These are phyloP conservation scores for Trichacis sp. DNA, from an alignment of 2,888 invertebrate genomes.

Conservation along the genomic window DNA sequence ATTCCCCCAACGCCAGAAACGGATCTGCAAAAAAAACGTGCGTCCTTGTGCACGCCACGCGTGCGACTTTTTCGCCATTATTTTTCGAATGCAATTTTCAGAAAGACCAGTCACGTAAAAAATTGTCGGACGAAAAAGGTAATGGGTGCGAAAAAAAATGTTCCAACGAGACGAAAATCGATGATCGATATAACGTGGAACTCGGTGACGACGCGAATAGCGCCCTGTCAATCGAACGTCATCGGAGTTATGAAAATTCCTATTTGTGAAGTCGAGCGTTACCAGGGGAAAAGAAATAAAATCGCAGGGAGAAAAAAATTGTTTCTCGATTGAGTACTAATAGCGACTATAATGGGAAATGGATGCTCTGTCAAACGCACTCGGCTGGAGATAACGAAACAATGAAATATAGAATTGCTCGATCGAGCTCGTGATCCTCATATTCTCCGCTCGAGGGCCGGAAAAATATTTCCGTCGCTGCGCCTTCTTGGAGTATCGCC, in stretches of 20 bases:
- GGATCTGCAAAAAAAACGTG: too few species aligned
- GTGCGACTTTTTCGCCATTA: too few species aligned
- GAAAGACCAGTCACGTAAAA: not conserved
- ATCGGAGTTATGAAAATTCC: not conserved
- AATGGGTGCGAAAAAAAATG: not conserved
- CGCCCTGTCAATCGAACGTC: not conserved
- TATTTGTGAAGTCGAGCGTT: not conserved
- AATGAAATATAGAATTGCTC: slow-evolving; percentile 11
- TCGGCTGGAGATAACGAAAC: slow-evolving; percentile 10
- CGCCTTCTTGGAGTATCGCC: slow-evolving; percentile 15
- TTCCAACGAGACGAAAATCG: slow-evolving; percentile 3
- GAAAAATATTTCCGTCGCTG: slow-evolving; percentile 12
- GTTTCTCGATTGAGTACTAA: not conserved
- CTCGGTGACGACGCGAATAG: not conserved
- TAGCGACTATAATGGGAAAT: slow-evolving; percentile 5
- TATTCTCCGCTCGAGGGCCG: slow-evolving; percentile 8
- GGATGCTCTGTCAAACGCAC: slow-evolving; percentile 12
- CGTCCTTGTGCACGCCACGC: too few species aligned
- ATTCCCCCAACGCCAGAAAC: too few species aligned
- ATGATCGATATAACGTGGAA: not conserved
- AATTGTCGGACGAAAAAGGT: not conserved
- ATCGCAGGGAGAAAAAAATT: not conserved
- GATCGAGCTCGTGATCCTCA: slow-evolving; percentile 1
- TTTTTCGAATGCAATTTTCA: not conserved
- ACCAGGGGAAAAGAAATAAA: not conserved